Evolutionary conservation across 2,797 vertebrate species (phyloP).

Genomic region (Rhadinocentrus ornatus): DNA sequence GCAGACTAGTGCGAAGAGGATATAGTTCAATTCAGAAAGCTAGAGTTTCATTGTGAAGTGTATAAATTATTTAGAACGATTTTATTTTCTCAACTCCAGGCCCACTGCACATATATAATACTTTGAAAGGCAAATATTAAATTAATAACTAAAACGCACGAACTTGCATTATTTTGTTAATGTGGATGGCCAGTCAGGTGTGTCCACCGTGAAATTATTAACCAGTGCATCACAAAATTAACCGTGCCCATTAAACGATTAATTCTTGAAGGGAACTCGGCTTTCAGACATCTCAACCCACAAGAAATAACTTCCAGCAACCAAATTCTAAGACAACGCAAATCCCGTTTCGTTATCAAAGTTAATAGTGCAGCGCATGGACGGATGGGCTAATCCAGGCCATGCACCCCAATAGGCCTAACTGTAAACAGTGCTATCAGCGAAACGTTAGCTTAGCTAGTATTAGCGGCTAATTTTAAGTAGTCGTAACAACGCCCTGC

Average conservation of each 20-base stretch:
- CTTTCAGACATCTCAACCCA: not conserved
- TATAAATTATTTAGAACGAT: not conserved
- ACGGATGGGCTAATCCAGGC: not conserved
- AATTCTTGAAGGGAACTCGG: not conserved
- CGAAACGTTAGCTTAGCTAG: slow-evolving; percentile 37
- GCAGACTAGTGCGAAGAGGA: too few relatives aligned
- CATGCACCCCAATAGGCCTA: slow-evolving; percentile 43
- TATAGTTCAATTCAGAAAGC: not conserved
- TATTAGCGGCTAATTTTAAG: slow-evolving; percentile 37
- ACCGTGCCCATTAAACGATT: not conserved
- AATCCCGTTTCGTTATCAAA: not conserved
- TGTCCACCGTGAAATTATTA: not conserved
- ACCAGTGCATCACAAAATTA: not conserved
- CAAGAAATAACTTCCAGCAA: not conserved
- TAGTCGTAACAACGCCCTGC: not conserved
- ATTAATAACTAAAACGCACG: not conserved
- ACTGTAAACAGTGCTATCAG: slow-evolving; percentile 56
- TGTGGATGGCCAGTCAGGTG: not conserved
- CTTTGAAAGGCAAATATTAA: not conserved
- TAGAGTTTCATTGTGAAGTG: not conserved
- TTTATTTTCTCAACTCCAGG: not conserved
- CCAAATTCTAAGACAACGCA: not conserved
- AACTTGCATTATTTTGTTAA: not conserved
- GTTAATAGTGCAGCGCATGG: not conserved
- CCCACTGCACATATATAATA: too few relatives aligned